These are phyloP conservation scores for Lordiphosa mommai DNA, from an alignment of 1,140 invertebrate species.

Conservation along the genomic window DNA sequence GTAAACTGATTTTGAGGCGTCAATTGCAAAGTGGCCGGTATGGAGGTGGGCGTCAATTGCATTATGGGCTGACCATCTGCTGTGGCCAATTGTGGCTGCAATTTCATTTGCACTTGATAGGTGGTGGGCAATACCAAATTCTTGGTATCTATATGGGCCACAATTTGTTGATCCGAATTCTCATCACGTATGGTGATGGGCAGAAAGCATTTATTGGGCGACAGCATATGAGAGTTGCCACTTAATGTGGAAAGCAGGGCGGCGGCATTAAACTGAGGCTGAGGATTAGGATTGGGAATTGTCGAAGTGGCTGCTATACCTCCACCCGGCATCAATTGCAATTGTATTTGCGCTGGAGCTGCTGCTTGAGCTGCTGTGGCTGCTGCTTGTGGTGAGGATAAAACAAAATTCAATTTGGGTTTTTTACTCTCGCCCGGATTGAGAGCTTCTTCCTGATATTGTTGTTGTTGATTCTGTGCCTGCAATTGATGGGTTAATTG, in stretches of 20 bases:
- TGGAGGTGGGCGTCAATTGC: conserved; percentile 70
- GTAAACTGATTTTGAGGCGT: conserved; percentile 52
- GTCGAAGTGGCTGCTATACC: conserved; percentile 1
- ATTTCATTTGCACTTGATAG: conserved; percentile 79
- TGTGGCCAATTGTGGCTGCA: conserved; percentile 72
- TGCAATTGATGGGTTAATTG: conserved; percentile 55
- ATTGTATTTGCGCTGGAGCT: conserved; percentile 72
- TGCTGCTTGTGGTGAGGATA: conserved; percentile 43
- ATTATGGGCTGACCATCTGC: conserved; percentile 76
- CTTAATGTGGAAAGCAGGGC: conserved; percentile 43
- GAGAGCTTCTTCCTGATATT: conserved; percentile 19
- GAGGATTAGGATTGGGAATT: background rate
- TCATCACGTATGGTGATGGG: conserved; percentile 78
- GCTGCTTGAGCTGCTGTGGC: conserved; percentile 7
- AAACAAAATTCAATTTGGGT: conserved; percentile 79
- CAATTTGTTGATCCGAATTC: conserved; percentile 76
- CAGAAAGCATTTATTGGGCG: conserved; percentile 76
- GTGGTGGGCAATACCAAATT: conserved; percentile 75
- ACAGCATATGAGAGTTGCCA: conserved; percentile 44
- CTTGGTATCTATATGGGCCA: conserved; percentile 78
- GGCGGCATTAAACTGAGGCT: conserved; percentile 53
- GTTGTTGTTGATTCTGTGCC: conserved; percentile 29
- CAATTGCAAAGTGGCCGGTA: conserved; percentile 73
- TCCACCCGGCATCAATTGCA: conserved; percentile 62
- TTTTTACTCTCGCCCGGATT: conserved; percentile 68